Percentiles rank a stretch among this genome's conserved stretches.
Conservation (phyloP, 1,140 invertebrate species). For the Maniola jurtina region DNA sequence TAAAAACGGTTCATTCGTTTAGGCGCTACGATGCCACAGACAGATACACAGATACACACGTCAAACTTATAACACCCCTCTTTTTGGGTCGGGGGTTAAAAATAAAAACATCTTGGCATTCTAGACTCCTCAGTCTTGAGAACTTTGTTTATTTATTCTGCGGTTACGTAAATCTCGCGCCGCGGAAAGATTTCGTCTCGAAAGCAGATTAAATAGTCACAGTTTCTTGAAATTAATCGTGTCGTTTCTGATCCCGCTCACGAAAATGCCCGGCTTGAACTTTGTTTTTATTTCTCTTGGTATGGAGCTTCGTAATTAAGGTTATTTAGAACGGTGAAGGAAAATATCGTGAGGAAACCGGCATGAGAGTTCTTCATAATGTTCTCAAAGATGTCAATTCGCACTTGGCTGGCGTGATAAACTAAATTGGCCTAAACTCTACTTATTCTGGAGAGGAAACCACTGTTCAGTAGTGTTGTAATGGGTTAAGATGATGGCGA, state of each 20-base stretch:
- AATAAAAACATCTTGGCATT: not conserved
- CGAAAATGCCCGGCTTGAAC: not conserved
- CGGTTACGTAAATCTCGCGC: slow-evolving; percentile 13
- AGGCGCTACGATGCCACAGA: no score
- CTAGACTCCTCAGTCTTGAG: not conserved
- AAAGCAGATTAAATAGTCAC: slow-evolving; percentile 19
- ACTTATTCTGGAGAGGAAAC: no score
- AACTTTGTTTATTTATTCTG: slow-evolving; percentile 8
- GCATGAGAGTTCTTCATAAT: no score
- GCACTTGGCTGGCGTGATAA: no score
- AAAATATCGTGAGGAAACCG: not conserved
- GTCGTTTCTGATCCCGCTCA: slow-evolving; percentile 1
- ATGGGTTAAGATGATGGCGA: no score
- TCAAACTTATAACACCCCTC: no score
- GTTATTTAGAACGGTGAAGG: not conserved
- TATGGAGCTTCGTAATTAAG: not conserved
- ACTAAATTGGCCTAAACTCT: no score
- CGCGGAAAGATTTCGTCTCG: slow-evolving; percentile 5
- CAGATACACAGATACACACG: no score
- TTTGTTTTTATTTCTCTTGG: not conserved
- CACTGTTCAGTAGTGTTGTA: no score
- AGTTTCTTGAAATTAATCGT: slow-evolving; percentile 20
- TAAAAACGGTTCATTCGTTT: no score
- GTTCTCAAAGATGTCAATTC: no score
- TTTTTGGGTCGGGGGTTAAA: no score